Percentiles rank a stretch among this genome's conserved stretches.
Conservation (phyloP, 2,888 invertebrate genomes). For the Agonopterix subpropinquella region DNA sequence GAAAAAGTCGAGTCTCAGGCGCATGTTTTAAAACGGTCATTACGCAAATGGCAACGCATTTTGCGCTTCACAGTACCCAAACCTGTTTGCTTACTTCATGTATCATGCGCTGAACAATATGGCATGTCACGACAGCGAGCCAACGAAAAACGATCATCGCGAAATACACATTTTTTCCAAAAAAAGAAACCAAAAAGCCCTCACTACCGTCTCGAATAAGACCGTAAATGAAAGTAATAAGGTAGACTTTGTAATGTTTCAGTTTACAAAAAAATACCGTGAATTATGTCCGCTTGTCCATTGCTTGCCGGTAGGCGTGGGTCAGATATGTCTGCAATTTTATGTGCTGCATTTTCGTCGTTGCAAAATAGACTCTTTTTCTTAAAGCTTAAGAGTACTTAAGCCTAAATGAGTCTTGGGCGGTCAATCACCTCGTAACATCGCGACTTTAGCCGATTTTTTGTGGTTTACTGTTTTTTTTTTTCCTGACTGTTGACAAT, state of each 20-base stretch:
- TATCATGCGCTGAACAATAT: slow-evolving; percentile 68
- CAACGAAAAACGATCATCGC: slow-evolving; percentile 54
- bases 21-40: slow-evolving; percentile 42
- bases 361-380: slow-evolving; percentile 40
- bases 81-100: slow-evolving; percentile 66
- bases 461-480: slow-evolving; percentile 30
- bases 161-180: slow-evolving; percentile 32
- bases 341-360: slow-evolving; percentile 38
- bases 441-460: slow-evolving; percentile 39
- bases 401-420: slow-evolving; percentile 28
- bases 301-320: slow-evolving; percentile 61
- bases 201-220: slow-evolving; percentile 21
- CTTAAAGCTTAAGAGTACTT: slow-evolving; percentile 10
- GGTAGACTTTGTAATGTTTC: slow-evolving; percentile 30
- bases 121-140: slow-evolving; percentile 65
- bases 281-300: slow-evolving; percentile 67
- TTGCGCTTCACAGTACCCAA: slow-evolving; percentile 49
- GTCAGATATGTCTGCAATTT: slow-evolving; percentile 55
- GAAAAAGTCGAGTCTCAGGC: slow-evolving; percentile 28
- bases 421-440: slow-evolving; percentile 49
- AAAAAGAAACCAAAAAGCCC: slow-evolving; percentile 23
- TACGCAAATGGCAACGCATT: slow-evolving; percentile 51
- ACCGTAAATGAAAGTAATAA: slow-evolving; percentile 35
- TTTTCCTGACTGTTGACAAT: slow-evolving; percentile 42
- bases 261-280: slow-evolving; percentile 39